These are phyloP conservation scores for Antitype chi DNA, from an alignment of 2,888 invertebrate species.

Conservation along the genomic window DNA sequence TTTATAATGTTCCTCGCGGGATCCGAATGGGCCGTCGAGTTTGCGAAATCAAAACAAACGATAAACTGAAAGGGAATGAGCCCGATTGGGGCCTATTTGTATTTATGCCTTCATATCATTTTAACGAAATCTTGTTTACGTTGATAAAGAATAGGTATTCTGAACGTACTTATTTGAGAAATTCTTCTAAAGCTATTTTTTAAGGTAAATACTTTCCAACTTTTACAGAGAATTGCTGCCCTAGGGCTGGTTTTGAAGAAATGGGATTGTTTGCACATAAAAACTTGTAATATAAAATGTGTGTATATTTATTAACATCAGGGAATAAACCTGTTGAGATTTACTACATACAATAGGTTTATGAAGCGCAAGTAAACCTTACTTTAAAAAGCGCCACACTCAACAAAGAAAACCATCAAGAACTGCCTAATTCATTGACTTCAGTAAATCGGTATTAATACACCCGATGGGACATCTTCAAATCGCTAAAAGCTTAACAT, in stretches of 20 bases:
- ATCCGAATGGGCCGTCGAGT: conserved; percentile 61
- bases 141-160: conserved; percentile 7
- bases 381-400: neutral
- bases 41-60: conserved; percentile 73
- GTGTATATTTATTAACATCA: neutral
- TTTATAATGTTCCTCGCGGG: conserved; percentile 80
- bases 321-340: neutral
- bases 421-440: conserved; percentile 77
- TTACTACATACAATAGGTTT: no score
- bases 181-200: neutral
- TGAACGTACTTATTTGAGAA: neutral
- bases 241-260: neutral
- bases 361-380: neutral
- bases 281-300: neutral
- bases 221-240: neutral
- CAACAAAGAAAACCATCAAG: conserved; percentile 23
- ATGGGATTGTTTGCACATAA: neutral
- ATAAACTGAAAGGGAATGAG: conserved; percentile 53
- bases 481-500: conserved; percentile 89
- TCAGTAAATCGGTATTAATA: conserved; percentile 73
- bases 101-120: conserved; percentile 31
- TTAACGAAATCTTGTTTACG: conserved; percentile 33
- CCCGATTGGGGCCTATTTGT: conserved; percentile 39
- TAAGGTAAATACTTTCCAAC: neutral
- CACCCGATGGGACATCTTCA: conserved; percentile 84